Evolutionary conservation across 35 echinoderm and acorn worm genomes (phyloP).

Genomic region (Heliocidaris tuberculata): DNA sequence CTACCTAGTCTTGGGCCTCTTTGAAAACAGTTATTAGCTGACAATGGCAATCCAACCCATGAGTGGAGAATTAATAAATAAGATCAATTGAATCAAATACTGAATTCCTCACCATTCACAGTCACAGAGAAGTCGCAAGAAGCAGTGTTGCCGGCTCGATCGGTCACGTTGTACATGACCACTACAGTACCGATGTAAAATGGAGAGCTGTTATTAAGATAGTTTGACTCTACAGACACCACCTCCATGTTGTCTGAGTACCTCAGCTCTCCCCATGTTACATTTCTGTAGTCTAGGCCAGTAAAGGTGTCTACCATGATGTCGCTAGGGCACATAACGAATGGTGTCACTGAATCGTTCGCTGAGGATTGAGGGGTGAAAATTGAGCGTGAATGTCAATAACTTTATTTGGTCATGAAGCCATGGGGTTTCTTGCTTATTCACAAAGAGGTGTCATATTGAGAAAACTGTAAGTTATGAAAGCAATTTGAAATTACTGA

Average conservation of each 20-base stretch:
- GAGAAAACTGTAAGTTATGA: too few species aligned
- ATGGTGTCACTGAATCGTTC: conserved; percentile 26
- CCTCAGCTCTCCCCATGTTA: neutral
- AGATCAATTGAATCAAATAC: too few species aligned
- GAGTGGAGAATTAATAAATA: too few species aligned
- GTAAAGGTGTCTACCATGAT: conserved; percentile 12
- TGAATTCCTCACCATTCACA: conserved; percentile 21
- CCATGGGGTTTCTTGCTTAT: neutral
- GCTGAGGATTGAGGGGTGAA: neutral
- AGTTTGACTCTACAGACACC: conserved; percentile 15
- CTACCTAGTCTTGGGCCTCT: too few species aligned
- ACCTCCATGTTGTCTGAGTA: conserved; percentile 41
- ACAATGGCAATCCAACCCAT: too few species aligned
- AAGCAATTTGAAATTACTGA: too few species aligned
- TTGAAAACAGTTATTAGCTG: too few species aligned
- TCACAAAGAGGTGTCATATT: neutral
- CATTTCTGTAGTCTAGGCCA: neutral
- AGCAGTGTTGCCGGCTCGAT: conserved; percentile 48
- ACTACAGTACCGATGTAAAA: conserved; percentile 55
- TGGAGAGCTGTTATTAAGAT: conserved; percentile 13
- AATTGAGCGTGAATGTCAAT: neutral
- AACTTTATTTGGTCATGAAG: neutral
- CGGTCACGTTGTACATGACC: conserved; percentile 57
- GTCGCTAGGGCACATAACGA: conserved; percentile 12
- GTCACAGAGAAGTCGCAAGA: conserved; percentile 58